Evolutionary conservation across 2,888 invertebrate species (phyloP).

Genomic region (Troides helena): DNA sequence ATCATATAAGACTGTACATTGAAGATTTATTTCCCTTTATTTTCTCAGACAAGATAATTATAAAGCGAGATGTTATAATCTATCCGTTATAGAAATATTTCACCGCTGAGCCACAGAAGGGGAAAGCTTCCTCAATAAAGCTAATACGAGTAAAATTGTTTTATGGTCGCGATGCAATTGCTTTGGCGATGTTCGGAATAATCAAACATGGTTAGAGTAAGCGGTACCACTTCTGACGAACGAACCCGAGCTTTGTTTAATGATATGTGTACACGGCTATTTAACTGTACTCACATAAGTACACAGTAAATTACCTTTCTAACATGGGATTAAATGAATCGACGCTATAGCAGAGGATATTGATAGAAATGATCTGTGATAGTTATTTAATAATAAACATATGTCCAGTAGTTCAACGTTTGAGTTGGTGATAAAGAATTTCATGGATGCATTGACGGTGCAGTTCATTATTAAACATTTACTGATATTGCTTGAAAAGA

Average conservation of each 20-base stretch:
- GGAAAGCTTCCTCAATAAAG: constrained; percentile 15
- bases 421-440: too few relatives aligned
- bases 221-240: neutral
- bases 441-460: too few relatives aligned
- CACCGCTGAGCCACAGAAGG: neutral
- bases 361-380: neutral
- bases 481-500: too few relatives aligned
- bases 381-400: neutral
- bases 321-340: neutral
- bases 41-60: neutral
- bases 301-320: neutral
- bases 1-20: constrained; percentile 4
- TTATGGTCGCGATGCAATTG: constrained; percentile 14
- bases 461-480: too few relatives aligned
- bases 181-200: constrained; percentile 17
- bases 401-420: too few relatives aligned
- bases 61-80: constrained; percentile 7
- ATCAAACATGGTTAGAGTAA: constrained; percentile 13
- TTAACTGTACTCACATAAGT: neutral
- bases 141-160: constrained; percentile 18
- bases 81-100: constrained; percentile 7
- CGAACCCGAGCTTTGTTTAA: neutral
- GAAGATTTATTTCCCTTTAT: neutral
- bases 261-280: neutral
- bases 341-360: neutral